Percentiles rank a stretch among this genome's conserved stretches.
Evolutionary conservation across 2,888 invertebrate species (phyloP).

Genomic region (Trichogramma dendrolimi): DNA sequence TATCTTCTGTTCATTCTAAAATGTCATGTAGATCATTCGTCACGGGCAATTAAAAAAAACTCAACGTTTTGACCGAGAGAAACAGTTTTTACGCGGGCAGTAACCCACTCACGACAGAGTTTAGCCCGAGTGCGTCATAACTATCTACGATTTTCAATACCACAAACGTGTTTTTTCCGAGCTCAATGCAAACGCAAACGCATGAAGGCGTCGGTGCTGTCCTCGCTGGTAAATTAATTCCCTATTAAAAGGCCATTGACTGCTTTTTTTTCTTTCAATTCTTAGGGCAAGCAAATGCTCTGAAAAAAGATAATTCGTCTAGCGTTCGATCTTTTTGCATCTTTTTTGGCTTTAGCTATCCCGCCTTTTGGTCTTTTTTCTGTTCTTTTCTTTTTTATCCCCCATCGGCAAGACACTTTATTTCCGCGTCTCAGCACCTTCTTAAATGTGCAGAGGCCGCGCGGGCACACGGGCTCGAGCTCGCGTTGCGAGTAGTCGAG

Average conservation of each 20-base stretch:
- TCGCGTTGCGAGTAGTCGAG: not conserved
- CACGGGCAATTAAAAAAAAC: too few relatives aligned
- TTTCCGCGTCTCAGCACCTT: constrained; percentile 31
- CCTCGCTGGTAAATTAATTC: constrained; percentile 1
- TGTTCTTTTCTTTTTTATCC: not conserved
- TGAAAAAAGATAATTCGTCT: constrained; percentile 11
- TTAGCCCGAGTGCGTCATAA: too few relatives aligned
- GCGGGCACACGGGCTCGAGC: not conserved
- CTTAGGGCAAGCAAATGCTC: constrained; percentile 13
- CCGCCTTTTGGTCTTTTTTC: not conserved
- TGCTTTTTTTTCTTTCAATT: constrained; percentile 12
- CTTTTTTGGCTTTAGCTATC: not conserved
- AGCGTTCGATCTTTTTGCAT: constrained; percentile 7
- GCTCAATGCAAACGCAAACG: too few relatives aligned
- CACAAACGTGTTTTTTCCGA: too few relatives aligned
- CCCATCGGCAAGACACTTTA: constrained; percentile 23
- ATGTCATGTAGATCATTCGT: too few relatives aligned
- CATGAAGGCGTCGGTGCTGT: too few relatives aligned
- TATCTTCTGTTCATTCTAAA: too few relatives aligned
- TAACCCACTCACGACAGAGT: too few relatives aligned
- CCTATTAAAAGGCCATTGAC: constrained; percentile 18
- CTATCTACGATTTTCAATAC: too few relatives aligned
- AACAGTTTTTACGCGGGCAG: too few relatives aligned
- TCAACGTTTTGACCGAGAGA: too few relatives aligned
- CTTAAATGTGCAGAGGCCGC: constrained; percentile 14